Evolutionary conservation across 2,113 vertebrate species (phyloP).

Genomic region (Cinclus mexicanus): DNA sequence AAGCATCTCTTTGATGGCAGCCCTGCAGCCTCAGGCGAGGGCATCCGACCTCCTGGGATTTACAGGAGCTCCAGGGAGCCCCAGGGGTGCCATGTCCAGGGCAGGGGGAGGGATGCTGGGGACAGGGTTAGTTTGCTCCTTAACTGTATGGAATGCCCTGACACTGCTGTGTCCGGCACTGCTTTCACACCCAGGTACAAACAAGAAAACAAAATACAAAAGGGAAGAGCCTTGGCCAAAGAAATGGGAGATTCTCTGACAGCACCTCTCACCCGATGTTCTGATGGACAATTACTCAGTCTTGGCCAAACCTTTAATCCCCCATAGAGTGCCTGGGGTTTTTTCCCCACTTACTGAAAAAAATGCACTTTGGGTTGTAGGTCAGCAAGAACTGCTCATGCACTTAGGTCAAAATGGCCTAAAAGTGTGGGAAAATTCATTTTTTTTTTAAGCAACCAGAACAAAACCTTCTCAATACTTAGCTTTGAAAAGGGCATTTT

Average conservation of each 20-base stretch:
- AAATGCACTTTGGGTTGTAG: background rate
- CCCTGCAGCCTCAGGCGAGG: background rate
- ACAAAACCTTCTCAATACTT: background rate
- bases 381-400: background rate
- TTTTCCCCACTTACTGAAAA: background rate
- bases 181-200: background rate
- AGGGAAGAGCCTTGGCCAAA: background rate
- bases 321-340: background rate
- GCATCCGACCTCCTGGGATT: fast-evolving
- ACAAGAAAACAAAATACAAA: background rate
- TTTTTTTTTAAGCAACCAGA: background rate
- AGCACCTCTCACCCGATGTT: background rate
- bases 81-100: background rate
- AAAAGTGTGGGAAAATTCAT: background rate
- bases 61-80: background rate
- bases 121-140: background rate
- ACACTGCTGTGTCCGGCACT: background rate
- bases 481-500: background rate
- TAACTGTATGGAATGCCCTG: fast-evolving
- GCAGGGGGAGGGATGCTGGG: background rate
- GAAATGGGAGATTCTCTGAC: background rate
- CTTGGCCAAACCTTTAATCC: background rate
- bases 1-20: fast-evolving
- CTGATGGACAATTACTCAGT: background rate
- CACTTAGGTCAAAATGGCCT: background rate